Evolutionary conservation across 2,888 invertebrate species (phyloP), one percentile per base, ranked within the genome.

Genomic region (Cantharis flavilabris): DNA sequence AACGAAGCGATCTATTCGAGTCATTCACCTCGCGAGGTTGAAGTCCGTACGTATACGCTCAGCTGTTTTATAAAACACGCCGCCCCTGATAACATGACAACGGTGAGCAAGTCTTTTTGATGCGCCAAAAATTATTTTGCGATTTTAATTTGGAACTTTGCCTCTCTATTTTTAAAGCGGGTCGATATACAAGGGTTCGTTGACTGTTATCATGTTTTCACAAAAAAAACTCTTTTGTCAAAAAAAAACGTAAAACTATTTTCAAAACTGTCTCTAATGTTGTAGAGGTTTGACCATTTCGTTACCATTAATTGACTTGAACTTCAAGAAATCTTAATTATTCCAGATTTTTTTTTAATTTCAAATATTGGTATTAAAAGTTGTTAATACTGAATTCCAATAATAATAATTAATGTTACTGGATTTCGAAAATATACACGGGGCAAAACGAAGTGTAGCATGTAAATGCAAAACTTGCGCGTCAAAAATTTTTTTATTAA

Each of bases 1-100:
- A 23, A 67, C 9, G 65, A 67, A 67, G 26, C 65, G 65, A 67
- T 67, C 20, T 67, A 73, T 73, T 70, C 73, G 79, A 83, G 86
- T 85, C 86, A 84, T 86, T 86, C 85, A 86, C 85, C 86, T 84
- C 85, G 80, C 81, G 84, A 85, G 85, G 85, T 85, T 85, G 85
- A 85, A 85, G 84, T 84, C 85, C 85, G 84, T 83, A 78, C 26
- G 26, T 67, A 67, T 67, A 82, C 81, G 81, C 84, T 85, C 85
- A 85, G 85, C 85, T 86, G 85, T 85, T 85, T 84, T 83, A 79
- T 71, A 63, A 77, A 77, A 74, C 73, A 75, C 69, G 71, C 73
- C 67, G 75, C 75, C 73, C 76, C 76, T 80, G 76, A 79, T 81
- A 80, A 81, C 76, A 79, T 79, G 81, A 80, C 82, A 82, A 82